These are phyloP conservation scores for Potamilus streckersoni DNA, from an alignment of 1,140 invertebrate species.

Conservation along the genomic window DNA sequence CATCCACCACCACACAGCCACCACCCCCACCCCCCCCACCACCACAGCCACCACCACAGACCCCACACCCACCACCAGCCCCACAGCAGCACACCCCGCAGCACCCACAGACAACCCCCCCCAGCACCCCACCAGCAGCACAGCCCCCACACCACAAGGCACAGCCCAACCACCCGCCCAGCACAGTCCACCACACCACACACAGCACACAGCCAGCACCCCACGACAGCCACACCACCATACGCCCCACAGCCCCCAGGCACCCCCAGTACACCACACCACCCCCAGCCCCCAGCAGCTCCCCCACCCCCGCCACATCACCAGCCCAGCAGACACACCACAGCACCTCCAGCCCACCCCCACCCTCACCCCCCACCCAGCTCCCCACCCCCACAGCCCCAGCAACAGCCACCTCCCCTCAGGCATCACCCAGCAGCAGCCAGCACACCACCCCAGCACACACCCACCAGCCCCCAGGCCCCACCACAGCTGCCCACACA, in stretches of 20 bases:
- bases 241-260: background rate
- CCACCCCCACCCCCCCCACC: slow-evolving; percentile 2
- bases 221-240: background rate
- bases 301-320: background rate
- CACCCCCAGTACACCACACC: background rate
- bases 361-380: background rate
- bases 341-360: background rate
- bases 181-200: no score
- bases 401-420: no score
- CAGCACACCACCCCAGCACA: background rate
- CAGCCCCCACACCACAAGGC: background rate
- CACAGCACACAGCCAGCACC: no score
- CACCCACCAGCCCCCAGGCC: background rate
- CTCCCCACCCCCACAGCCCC: background rate
- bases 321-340: background rate
- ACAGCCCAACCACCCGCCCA: background rate
- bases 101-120: background rate
- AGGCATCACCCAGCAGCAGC: background rate
- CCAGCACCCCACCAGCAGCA: background rate
- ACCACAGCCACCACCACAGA: slow-evolving; percentile 1
- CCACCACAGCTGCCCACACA: background rate
- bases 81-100: background rate
- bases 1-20: background rate
- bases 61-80: background rate
- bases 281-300: background rate